A percentile compares a stretch with the other conserved stretches of the same genome.
Conservation (phyloP, 2,797 vertebrate species). For the Dendrocincla fuliginosa region DNA sequence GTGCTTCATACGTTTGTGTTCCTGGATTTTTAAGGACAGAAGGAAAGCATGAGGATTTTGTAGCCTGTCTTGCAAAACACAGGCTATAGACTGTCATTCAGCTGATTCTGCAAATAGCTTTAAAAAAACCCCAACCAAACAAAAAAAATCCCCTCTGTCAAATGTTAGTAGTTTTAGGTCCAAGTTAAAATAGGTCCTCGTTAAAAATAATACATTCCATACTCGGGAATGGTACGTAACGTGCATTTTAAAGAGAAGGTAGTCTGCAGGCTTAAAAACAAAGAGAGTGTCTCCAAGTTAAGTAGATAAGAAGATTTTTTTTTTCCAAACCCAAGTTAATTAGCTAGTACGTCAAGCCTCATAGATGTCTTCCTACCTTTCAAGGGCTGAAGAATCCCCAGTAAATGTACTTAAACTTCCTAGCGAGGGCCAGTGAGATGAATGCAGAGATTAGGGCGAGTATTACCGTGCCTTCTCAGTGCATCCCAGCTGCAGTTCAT, state of each 20-base stretch:
- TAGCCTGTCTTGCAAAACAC: slow-evolving; percentile 33
- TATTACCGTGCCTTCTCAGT: slow-evolving; percentile 48
- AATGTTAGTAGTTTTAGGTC: slow-evolving; percentile 46
- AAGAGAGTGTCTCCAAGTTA: slow-evolving; percentile 68
- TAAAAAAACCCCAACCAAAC: not conserved
- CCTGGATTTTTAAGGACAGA: slow-evolving; percentile 3
- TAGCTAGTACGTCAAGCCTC: slow-evolving; percentile 65
- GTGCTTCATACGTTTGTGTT: fast-evolving
- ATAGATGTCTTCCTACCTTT: slow-evolving; percentile 62
- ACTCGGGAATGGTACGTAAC: not conserved
- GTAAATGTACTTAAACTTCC: slow-evolving; percentile 73
- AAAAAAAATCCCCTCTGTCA: slow-evolving; percentile 39
- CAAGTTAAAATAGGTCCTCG: slow-evolving; percentile 59
- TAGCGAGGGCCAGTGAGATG: slow-evolving; percentile 56
- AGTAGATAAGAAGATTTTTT: slow-evolving; percentile 70
- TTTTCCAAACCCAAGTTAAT: slow-evolving; percentile 65
- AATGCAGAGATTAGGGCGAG: slow-evolving; percentile 65
- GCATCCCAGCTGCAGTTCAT: slow-evolving; percentile 67
- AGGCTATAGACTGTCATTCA: slow-evolving; percentile 56
- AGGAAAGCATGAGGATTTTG: not conserved
- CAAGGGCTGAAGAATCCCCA: slow-evolving; percentile 57
- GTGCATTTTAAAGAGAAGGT: slow-evolving; percentile 71
- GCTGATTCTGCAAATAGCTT: slow-evolving; percentile 33
- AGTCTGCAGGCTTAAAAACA: slow-evolving; percentile 71
- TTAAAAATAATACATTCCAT: slow-evolving; percentile 72